Base-by-base conservation (phyloP, 2,113 vertebrate species). In the Ochotona curzoniae region DNA sequence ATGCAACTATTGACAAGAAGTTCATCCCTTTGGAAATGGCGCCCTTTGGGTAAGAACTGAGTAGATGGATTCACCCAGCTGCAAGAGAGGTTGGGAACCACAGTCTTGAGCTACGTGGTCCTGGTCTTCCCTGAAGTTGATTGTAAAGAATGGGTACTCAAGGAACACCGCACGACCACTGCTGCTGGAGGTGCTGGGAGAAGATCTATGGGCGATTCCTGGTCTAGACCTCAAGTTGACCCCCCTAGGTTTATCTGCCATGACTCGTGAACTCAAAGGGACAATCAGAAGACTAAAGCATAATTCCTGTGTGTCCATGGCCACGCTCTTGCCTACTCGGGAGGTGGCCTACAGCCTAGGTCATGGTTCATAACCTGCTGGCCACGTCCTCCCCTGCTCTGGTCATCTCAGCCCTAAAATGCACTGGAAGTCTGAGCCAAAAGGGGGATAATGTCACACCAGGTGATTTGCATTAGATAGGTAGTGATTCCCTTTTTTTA, bases 401-500 rank as follows among this genome's bases (percentile, higher is more conserved):
- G 78, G 8, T 61, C 61, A 44, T 11, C 75, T 67, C 7, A n/a
- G 30, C 92, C 89, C 51, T 51, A 73, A 69, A 92, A 49, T 12
- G 20, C 30, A 67, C 54, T 69, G 25, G 9, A 76, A 63, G 84
- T 8, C 20, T 76, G 84, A 69, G 71, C 47, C 74, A 76, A 93
- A 66, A 87, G 44, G 32, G 13, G 28, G 20, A 69, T 35, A 47
- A 6, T 51, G 51, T 83, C 35, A 3, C 60, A 47, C 44, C 51
- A 51, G 49, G 71, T 49, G n/a, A 26, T 82, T 51, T 67, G 25
- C 15, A 49, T 35, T 28, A 73, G 47, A 5, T 69, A 84, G 57
- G 71, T 87, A 80, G 73, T 64, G 80, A 87, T 60, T 93, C 79
- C 57, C 11, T 57, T 93, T 90, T 44, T 87, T 81, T n/a, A 61